A percentile compares a stretch with the other conserved stretches of the same genome.
Conservation (phyloP, 2,113 vertebrate species). For the Sylvicapra grimmia region DNA sequence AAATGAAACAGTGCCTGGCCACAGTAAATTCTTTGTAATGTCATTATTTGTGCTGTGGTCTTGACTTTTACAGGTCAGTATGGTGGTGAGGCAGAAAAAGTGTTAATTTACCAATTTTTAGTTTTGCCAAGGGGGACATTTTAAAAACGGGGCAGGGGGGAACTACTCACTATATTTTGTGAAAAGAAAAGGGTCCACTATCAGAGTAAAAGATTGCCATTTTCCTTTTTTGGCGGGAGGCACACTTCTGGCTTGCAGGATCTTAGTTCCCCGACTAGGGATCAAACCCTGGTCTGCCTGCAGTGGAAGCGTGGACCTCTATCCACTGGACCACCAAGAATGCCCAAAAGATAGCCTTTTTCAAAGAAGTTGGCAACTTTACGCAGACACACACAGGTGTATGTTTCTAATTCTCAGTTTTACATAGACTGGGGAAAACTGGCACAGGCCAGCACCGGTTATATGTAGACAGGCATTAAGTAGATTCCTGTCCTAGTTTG, state of each 20-base stretch:
- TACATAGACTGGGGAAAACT: background rate
- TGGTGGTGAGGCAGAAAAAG: background rate
- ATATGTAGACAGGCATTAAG: background rate
- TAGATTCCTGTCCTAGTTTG: background rate
- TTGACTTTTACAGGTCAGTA: background rate
- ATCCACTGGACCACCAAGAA: background rate
- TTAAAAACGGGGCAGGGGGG: background rate
- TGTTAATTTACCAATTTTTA: background rate
- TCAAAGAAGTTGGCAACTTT: background rate
- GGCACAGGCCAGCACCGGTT: background rate
- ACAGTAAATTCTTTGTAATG: background rate
- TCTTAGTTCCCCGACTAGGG: background rate
- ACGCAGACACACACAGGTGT: background rate
- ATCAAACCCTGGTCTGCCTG: background rate
- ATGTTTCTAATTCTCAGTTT: background rate
- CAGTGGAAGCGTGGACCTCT: background rate
- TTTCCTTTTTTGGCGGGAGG: background rate
- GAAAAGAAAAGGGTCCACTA: background rate
- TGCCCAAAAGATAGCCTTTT: background rate
- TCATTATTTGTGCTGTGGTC: background rate
- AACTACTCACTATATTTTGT: background rate
- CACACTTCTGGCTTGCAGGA: background rate
- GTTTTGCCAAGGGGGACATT: background rate
- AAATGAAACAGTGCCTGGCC: background rate
- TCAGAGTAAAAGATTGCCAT: background rate